A percentile compares a stretch with the other conserved stretches of the same genome.
Conservation (phyloP, 2,888 invertebrate species). For the Chesias legatella region DNA sequence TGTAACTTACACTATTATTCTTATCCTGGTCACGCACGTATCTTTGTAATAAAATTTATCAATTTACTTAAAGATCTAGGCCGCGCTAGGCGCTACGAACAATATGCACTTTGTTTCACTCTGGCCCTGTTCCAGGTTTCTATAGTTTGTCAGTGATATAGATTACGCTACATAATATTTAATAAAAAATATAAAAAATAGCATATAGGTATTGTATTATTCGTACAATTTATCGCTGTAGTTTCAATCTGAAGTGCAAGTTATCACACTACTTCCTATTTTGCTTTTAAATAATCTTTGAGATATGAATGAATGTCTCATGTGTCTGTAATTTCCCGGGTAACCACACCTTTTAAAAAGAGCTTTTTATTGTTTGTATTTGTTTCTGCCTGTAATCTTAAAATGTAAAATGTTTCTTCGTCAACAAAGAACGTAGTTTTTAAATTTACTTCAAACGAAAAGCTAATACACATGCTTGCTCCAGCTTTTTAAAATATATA, state of each 20-base stretch:
- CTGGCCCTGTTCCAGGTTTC: conserved; percentile 15
- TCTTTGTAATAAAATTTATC: conserved; percentile 8
- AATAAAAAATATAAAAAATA: too few relatives aligned
- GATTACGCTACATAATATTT: conserved; percentile 8
- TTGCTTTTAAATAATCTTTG: not conserved
- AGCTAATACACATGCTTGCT: too few relatives aligned
- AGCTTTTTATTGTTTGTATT: not conserved
- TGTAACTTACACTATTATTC: too few relatives aligned
- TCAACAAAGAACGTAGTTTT: too few relatives aligned
- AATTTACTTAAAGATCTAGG: conserved; percentile 17
- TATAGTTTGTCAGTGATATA: conserved; percentile 17
- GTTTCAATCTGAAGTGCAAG: too few relatives aligned
- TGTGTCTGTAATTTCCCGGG: too few relatives aligned
- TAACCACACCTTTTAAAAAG: not conserved
- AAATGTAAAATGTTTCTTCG: too few relatives aligned
- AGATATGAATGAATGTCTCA: conserved; percentile 3
- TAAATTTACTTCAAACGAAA: too few relatives aligned
- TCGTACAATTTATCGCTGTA: too few relatives aligned
- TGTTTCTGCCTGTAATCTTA: too few relatives aligned
- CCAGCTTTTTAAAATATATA: too few relatives aligned
- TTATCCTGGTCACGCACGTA: not conserved
- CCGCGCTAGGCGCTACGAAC: conserved; percentile 12
- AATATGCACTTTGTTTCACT: conserved; percentile 15
- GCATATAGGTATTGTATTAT: too few relatives aligned
- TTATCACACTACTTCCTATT: not conserved